Evolutionary conservation across 2,888 invertebrate species (phyloP), one percentile per base, ranked within the genome.

Genomic region (Ptychoptera albimana): DNA sequence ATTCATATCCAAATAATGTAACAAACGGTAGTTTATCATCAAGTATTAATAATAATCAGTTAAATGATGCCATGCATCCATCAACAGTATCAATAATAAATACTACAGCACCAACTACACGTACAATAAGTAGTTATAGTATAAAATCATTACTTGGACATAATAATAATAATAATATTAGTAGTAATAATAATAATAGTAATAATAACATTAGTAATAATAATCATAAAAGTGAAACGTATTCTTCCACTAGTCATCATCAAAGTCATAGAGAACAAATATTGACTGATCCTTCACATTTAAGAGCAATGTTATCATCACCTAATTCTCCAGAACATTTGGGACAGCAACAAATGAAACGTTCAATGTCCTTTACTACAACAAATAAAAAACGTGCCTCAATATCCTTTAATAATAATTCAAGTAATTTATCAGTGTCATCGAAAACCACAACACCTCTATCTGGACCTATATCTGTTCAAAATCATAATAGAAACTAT

Each of bases 131-230:
- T 64, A 84, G 81, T 60, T 86, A 86, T 67, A 86, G 86, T 69
- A 87, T 87, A 62, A 84, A 83, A 58, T 85, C 86, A 50, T 70
- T 87, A 60, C 69, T 87, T 55, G 80, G 82, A 14, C 47, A 50
- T 14, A 48, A 47, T 39, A 50, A 45, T 32, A 40, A 36, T 38
- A 60, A 59, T 42, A 44, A 44, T n/a, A 48, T 32, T n/a, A 55
- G 52, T 47, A 54, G 53, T 46, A 50, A 48, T 45, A 50, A 48
- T 45, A 50, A 51, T 40, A 48, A 52, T 53, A 50, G 49, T 52
- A 50, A 53, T 23, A 60, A 60, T 42, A 43, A 42, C 11, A 48
- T 32, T n/a, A 55, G 52, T 47, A 54, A 54, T 46, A 50, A 48
- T 45, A 50, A 45, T 44, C 46, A 51, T 40, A 48, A 52, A 53